Evolutionary conservation across 2,797 vertebrate species (phyloP), one percentile per base, ranked within the genome.

Genomic region (Acanthiza pusilla): DNA sequence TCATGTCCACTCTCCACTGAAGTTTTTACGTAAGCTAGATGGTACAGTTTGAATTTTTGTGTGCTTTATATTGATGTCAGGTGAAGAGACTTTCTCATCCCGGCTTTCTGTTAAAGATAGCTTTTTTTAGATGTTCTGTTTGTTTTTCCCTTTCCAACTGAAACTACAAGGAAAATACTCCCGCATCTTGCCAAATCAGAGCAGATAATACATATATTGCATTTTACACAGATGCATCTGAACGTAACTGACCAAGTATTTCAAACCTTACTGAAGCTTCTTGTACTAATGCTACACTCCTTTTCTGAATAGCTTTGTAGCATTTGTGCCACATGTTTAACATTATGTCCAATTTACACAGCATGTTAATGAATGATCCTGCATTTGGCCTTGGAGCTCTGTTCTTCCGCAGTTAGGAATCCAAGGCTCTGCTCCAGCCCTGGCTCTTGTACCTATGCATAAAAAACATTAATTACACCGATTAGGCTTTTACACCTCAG

Each of bases 291-390:
- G 72, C n/a, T 91, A 34, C 3, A 3, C 29, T 93, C 53, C 51
- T 82, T 91, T 94, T 84, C 78, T 93, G 84, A 82, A 81, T 75
- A 58, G 85, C 38, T 88, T 93, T 88, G 78, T 93, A 91, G 88
- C 94, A 95, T 94, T 91, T n/a, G 5, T 88, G 93, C 45, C 82
- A 81, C 53, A 57, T 96, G 79, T 97, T 97, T 97, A 96, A 97
- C 91, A 95, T 97, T 94, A 93, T 4, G 38, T 87, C 96, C 94
- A 97, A 96, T 97, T 97, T 96, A 95, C 91, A 93, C 92, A 96
- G 88, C 61, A 20, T 80, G 95, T 95, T 97, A 97, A 97, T 89
- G 96, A 97, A 96, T 82, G 94, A 92, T 91, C 88, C 76, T 0
- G 4, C 30, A 25, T 91, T 91, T 82, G 91, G 84, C 88, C 91